Conservation (phyloP, 1,140 invertebrate species). For the Heterodera schachtii region DNA sequence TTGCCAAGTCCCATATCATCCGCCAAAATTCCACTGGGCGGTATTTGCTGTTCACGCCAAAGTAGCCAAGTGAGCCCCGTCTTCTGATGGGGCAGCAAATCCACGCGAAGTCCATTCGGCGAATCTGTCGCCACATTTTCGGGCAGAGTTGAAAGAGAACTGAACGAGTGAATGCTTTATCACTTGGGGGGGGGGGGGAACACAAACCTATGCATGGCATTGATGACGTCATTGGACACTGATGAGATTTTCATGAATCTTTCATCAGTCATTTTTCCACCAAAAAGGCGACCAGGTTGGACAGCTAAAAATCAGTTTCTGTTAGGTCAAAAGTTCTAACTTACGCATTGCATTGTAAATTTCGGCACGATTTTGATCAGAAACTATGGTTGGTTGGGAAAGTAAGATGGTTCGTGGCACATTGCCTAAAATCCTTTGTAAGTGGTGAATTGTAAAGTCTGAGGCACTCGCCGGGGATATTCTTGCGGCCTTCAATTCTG, state of each 20-base stretch:
- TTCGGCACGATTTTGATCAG: background rate
- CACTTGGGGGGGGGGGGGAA: background rate
- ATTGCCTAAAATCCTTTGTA: background rate
- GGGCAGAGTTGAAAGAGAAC: conserved; percentile 35
- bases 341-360: background rate
- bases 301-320: background rate
- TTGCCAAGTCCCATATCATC: conserved; percentile 94
- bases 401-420: background rate
- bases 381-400: background rate
- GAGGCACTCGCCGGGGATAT: background rate
- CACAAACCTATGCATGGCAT: conserved; percentile 43
- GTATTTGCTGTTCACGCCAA: conserved; percentile 83
- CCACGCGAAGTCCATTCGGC: conserved; percentile 47
- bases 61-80: conserved; percentile 83
- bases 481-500: background rate
- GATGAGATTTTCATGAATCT: conserved; percentile 34
- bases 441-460: background rate
- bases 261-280: conserved; percentile 55
- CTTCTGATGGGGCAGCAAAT: conserved; percentile 82
- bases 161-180: conserved; percentile 30
- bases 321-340: background rate
- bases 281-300: conserved; percentile 40
- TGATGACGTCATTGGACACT: conserved; percentile 43
- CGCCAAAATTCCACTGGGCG: conserved; percentile 76
- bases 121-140: conserved; percentile 49